Evolutionary conservation across 2,113 vertebrate species (phyloP), one percentile per base, ranked within the genome.

Genomic region (Labeo catla): DNA sequence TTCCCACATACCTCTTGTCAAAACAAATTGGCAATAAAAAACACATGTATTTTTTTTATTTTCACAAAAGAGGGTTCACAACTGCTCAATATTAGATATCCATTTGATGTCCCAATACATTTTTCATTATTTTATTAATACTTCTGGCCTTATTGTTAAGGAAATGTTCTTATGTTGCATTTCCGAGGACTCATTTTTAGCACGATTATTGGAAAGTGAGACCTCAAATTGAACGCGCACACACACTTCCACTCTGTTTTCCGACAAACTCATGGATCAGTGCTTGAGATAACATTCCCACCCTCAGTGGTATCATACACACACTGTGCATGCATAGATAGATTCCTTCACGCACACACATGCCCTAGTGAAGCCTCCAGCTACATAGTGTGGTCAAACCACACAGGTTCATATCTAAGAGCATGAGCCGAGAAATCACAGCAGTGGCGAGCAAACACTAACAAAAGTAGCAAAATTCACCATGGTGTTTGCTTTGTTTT

Each of bases 271-370:
- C 63, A 82, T 82, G 81, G 81, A 82, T 82, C 63, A 82, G 47
- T 70, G 81, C 81, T 50, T 82, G 63, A 82, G 28, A 82, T 70
- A 82, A 82, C 81, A 82, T 54, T 82, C 47, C 65, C 63, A 82
- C 81, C 81, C 23, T 82, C 9, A 28, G 12, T 82, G 23, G 81
- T 70, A 19, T 54, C 63, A 49, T 45, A 81, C 79, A 81, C 39
- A 81, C 11, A 43, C 16, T 54, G 50, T 78, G 52, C 6, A 76
- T 7, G 28, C 8, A 85, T 19, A n/a, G 74, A 85, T 6, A 19
- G 73, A 82, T 0, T 21, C 57, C 77, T 39, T 59, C 16, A 63
- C 52, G 34, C 15, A 47, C 66, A 8, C 57, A 36, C 36, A 73
- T 3, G 4, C n/a, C 45, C 6, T 28, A 4, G 39, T 65, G 59